Evolutionary conservation across 2,888 invertebrate genomes (phyloP).

Genomic region (Diarsia mendica): DNA sequence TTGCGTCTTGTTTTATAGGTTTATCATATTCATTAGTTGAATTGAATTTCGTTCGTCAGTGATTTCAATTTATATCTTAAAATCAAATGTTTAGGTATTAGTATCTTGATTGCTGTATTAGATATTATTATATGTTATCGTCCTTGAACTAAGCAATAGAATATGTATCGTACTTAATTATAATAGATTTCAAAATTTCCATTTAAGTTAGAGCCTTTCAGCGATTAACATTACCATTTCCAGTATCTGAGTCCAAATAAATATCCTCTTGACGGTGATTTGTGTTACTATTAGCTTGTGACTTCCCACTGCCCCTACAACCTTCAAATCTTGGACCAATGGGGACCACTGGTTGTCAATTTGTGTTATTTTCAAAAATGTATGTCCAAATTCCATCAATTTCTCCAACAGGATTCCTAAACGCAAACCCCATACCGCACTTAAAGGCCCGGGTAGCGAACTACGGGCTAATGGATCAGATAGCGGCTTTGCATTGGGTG

Average conservation of each 20-base stretch:
- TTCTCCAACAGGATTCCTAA: constrained; percentile 93
- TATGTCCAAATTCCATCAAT: neutral
- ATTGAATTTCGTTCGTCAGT: neutral
- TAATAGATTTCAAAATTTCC: neutral
- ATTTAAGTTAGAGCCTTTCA: neutral
- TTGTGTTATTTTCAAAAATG: neutral
- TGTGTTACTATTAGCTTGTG: neutral
- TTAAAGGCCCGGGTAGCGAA: constrained; percentile 97
- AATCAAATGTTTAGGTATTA: neutral
- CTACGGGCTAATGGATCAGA: constrained; percentile 99
- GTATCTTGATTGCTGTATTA: neutral
- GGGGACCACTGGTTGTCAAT: neutral
- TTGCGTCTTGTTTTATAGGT: neutral
- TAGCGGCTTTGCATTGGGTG: constrained; percentile 99
- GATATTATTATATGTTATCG: neutral
- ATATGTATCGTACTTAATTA: neutral
- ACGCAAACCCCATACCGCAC: constrained; percentile 96
- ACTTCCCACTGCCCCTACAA: no score
- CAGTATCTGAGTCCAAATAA: neutral
- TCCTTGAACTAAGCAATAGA: neutral
- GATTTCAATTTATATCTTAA: neutral
- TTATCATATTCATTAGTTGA: neutral
- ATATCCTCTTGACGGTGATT: neutral
- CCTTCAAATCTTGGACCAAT: no score
- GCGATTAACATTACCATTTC: neutral